These are phyloP conservation scores for Octonoba sinensis DNA, from an alignment of 2,888 invertebrate genomes.

Conservation along the genomic window DNA sequence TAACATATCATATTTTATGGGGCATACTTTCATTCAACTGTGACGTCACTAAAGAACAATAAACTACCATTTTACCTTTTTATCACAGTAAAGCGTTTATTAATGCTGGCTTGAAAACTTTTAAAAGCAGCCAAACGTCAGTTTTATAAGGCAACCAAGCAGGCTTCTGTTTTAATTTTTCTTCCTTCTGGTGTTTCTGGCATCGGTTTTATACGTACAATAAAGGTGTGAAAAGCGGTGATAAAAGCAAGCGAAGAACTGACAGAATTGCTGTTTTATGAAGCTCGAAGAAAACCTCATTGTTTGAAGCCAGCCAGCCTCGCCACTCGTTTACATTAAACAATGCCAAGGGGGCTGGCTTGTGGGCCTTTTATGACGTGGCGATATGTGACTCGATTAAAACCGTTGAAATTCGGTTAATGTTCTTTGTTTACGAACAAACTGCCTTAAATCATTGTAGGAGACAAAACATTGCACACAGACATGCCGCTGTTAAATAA, in stretches of 20 bases:
- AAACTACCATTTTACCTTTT: slow-evolving; percentile 37
- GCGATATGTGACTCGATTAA: slow-evolving; percentile 57
- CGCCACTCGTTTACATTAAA: slow-evolving; percentile 31
- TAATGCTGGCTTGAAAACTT: slow-evolving; percentile 51
- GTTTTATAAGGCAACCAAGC: slow-evolving; percentile 26
- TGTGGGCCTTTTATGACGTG: slow-evolving; percentile 34
- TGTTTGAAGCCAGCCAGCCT: slow-evolving; percentile 12
- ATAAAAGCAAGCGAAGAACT: slow-evolving; percentile 23
- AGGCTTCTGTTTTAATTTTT: slow-evolving; percentile 18
- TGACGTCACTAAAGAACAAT: slow-evolving; percentile 34
- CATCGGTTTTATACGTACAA: slow-evolving; percentile 44
- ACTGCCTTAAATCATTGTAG: too few relatives aligned
- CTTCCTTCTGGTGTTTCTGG: slow-evolving; percentile 17
- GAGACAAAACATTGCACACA: too few relatives aligned
- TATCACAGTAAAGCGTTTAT: slow-evolving; percentile 53
- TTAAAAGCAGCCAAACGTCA: slow-evolving; percentile 23
- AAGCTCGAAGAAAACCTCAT: slow-evolving; percentile 40
- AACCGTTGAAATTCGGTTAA: slow-evolving; percentile 16
- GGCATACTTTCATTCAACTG: slow-evolving; percentile 45
- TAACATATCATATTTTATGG: slow-evolving; percentile 50
- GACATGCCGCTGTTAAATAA: too few relatives aligned
- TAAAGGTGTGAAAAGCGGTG: slow-evolving; percentile 35
- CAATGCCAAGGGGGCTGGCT: slow-evolving; percentile 15
- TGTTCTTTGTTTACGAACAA: background rate
- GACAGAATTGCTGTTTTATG: slow-evolving; percentile 56